Evolutionary conservation across 1,140 invertebrate species (phyloP).

Genomic region (Hyles euphorbiae): DNA sequence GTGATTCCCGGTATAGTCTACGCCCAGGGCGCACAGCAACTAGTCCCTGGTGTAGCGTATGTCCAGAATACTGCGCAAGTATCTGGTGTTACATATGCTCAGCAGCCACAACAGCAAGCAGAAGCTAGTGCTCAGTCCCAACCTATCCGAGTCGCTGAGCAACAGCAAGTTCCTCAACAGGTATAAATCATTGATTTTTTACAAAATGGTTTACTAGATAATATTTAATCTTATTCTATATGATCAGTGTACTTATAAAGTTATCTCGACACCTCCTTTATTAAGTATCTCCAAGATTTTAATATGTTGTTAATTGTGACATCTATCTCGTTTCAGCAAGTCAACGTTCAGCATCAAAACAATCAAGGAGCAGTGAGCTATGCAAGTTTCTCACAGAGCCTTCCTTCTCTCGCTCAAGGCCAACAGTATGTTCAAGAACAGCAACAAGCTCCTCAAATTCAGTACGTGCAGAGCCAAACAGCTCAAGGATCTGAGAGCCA

Average conservation of each 20-base stretch:
- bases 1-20: no score
- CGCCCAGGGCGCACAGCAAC: background rate
- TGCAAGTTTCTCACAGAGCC: constrained; percentile 40
- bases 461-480: background rate
- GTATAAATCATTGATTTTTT: background rate
- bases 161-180: constrained; percentile 5
- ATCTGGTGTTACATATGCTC: background rate
- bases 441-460: background rate
- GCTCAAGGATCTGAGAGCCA: background rate
- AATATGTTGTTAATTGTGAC: no score
- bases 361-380: constrained; percentile 44
- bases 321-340: constrained; percentile 1
- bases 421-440: background rate
- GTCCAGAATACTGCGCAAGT: background rate
- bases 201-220: no score
- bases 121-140: background rate
- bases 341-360: constrained; percentile 1
- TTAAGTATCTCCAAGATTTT: no score
- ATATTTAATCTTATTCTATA: no score
- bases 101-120: background rate
- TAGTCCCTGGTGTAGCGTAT: no score
- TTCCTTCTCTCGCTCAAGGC: constrained; percentile 15
- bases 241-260: no score
- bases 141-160: background rate
- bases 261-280: no score